These are phyloP conservation scores for Neodiprion virginianus DNA, from an alignment of 1,140 invertebrate species.

Conservation along the genomic window DNA sequence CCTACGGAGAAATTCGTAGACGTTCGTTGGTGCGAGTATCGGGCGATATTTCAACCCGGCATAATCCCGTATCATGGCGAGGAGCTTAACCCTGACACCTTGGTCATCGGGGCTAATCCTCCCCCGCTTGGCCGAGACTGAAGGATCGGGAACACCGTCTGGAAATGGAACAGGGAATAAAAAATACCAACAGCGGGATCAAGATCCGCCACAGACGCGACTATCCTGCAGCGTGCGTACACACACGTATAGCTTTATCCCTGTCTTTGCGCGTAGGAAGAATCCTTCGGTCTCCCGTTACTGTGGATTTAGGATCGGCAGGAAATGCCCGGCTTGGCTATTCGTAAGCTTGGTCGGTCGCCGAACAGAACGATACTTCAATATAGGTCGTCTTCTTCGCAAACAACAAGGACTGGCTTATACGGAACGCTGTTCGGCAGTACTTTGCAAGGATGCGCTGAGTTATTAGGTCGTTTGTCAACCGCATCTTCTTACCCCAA, in stretches of 20 bases:
- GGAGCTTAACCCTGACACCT: slow-evolving; percentile 50
- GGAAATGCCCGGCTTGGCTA: neutral
- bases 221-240: too few species aligned
- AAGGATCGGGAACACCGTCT: neutral
- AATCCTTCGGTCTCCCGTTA: neutral
- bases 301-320: neutral
- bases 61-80: slow-evolving; percentile 53
- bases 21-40: neutral
- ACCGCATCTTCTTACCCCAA: neutral
- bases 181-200: slow-evolving; percentile 14
- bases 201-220: neutral
- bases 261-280: neutral
- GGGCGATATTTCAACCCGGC: slow-evolving; percentile 48
- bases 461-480: slow-evolving; percentile 40
- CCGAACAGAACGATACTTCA: neutral
- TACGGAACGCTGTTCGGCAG: slow-evolving; percentile 14
- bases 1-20: neutral
- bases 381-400: too few species aligned
- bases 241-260: neutral
- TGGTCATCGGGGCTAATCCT: slow-evolving; percentile 44
- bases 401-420: neutral
- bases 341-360: neutral
- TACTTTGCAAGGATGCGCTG: slow-evolving; percentile 38
- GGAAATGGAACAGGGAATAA: neutral
- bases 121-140: slow-evolving; percentile 29